These are phyloP conservation scores for Corythucha ciliata DNA, from an alignment of 2,888 invertebrate species.

Conservation along the genomic window DNA sequence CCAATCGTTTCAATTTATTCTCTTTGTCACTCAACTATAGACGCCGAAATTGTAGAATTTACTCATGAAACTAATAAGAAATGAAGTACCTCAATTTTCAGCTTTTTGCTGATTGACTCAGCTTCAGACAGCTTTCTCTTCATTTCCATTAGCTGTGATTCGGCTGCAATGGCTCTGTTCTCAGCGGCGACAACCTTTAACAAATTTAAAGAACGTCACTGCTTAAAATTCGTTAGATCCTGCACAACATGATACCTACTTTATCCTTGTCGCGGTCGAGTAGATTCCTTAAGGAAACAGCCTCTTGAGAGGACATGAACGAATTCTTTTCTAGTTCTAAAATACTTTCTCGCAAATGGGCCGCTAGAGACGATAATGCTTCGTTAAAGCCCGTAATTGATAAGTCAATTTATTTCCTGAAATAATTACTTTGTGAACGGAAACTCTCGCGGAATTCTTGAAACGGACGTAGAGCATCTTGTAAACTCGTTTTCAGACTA, in stretches of 20 bases:
- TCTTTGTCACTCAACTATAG: conserved; percentile 33
- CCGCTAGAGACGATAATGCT: too few species aligned
- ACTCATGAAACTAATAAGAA: too few species aligned
- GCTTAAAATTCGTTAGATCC: neutral
- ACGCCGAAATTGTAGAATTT: neutral
- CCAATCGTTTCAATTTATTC: conserved; percentile 27
- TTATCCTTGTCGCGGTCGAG: conserved; percentile 6
- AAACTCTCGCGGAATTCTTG: too few species aligned
- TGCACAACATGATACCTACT: conserved; percentile 3
- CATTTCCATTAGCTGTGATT: conserved; percentile 42
- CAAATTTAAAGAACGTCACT: conserved; percentile 33
- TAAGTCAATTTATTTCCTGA: too few species aligned
- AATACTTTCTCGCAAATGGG: too few species aligned
- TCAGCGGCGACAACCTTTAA: conserved; percentile 47
- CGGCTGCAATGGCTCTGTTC: conserved; percentile 55
- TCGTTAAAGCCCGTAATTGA: too few species aligned
- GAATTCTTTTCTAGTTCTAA: too few species aligned
- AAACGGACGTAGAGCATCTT: neutral
- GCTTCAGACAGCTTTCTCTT: conserved; percentile 33
- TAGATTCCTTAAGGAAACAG: conserved; percentile 5
- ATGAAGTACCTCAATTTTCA: conserved; percentile 34
- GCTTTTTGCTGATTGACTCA: conserved; percentile 28
- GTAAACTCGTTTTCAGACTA: neutral
- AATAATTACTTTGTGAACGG: too few species aligned
- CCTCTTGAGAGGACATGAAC: too few species aligned